Evolutionary conservation across 2,888 invertebrate species (phyloP), one percentile per base, ranked within the genome.

Genomic region (Macrosiphum euphorbiae): DNA sequence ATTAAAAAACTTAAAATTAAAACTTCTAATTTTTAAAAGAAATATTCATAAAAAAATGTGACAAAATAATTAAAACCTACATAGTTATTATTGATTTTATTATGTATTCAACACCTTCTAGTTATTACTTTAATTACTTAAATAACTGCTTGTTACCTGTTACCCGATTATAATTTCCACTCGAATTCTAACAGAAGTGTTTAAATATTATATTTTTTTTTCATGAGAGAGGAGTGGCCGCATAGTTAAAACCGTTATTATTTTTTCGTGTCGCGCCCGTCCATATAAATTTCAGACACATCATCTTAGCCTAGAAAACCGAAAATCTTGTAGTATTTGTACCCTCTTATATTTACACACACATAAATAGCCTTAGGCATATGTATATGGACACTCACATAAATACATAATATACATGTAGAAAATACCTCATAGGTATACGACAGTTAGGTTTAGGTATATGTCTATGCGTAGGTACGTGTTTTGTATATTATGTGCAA

Each of bases 241-340:
- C 87, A 87, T 92, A 78, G 41, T 92, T 67, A 88, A 88, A 86
- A 67, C 87, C 88, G 88, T 92, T 92, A 92, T 41, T 88, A 91
- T 85, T 85, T 88, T 86, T 67, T 11, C 50, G 28, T 88, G 50
- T 92, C 13, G 52, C 78, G 35, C 16, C 35, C 35, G 35, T 78
- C 78, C 20, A 78, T 78, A 35, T 35, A 78, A 78, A 78, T 78
- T 78, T 78, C 78, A 78, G 20, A 35, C 78, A 35, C 16, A 28
- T 13, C 26, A 85, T 86, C 86, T 86, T 86, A 47, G 86, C 47
- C 86, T 44, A 86, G 47, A 86, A 86, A 44, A 44, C 67, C 8
- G 35, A 78, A 78, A 78, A 35, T 78, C 78, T 78, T 78, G 50
- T 52, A 52, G n/a, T 88, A 52, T 88, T 50, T 88, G 52, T 88